Base-by-base conservation (phyloP, 2,113 vertebrate species). In the Micronycteris hirsuta region DNA sequence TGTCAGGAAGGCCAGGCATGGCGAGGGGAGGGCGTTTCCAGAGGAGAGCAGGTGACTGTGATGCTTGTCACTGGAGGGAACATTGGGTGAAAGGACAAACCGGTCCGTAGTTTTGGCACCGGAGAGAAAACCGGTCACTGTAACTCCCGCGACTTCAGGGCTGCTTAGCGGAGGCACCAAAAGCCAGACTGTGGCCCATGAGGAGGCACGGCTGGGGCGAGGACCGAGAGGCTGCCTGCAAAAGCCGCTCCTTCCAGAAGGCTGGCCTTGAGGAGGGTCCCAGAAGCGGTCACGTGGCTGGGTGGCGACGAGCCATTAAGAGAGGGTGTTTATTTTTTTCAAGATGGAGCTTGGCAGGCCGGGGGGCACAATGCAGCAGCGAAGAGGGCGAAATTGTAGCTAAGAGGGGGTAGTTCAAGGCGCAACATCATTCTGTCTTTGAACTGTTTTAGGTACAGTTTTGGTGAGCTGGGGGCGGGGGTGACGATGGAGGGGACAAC, bases 401-500 rank as follows among this genome's bases (percentile, higher is more conserved):
- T 19, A 43, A 84, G 58, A 63, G 15, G 4, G n/a, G 4, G 8
- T 16, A 6, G 13, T 13, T 7, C 3, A 85, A 49, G 49, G 19
- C 6, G 19, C 26, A 7, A 2, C 6, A n/a, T 13, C 31, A 58
- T 16, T 26, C 15, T 15, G 8, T 61, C 16, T 65, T 41, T 78
- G 26, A 83, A 43, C n/a, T 71, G 36, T 12, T 36, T 26, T 63
- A n/a, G 56, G 47, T 22, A 84, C 26, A 22, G 77, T 24, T 31
- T 63, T 58, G 8, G 16, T 3, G 16, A 83, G 5, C 5, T 65
- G 28, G 24, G 24, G 1, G 5, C 5, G 56, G 28, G 24, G 24
- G 1, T 2, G 1, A 19, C 16, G 20, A 17, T 65, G 33, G 15
- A 58, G 43, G 7, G 4, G 3, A 36, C 28, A 4, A 7, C 22